Evolutionary conservation across 2,888 invertebrate genomes (phyloP).

Genomic region (Scaptomyza caliginosa): DNA sequence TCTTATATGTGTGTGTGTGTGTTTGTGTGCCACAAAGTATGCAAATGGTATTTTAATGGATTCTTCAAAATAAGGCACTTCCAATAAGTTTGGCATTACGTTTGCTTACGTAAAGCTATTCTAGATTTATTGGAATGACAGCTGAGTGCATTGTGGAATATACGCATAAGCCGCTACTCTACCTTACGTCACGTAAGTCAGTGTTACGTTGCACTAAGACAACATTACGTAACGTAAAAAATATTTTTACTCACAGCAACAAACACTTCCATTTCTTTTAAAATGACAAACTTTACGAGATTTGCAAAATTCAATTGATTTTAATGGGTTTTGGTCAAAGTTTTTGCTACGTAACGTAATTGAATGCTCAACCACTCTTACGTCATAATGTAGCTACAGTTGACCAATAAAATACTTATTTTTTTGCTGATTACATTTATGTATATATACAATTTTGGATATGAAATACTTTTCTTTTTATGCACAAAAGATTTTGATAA

Average conservation of each 20-base stretch:
- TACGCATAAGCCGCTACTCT: not conserved
- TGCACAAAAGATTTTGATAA: no score
- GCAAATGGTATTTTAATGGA: conserved; percentile 40
- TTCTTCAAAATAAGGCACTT: conserved; percentile 16
- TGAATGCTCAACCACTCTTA: conserved; percentile 18
- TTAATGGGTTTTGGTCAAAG: conserved; percentile 4
- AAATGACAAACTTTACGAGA: not conserved
- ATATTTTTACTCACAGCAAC: not conserved
- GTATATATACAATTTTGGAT: no score
- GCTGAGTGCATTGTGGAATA: not conserved
- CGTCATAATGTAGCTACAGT: conserved; percentile 20
- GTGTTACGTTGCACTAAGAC: no score
- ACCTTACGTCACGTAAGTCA: conserved; percentile 7
- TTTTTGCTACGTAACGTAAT: conserved; percentile 17
- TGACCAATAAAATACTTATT: conserved; percentile 33
- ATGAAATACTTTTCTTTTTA: no score
- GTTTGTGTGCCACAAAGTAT: conserved; percentile 16
- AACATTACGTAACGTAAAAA: not conserved
- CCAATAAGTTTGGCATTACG: conserved; percentile 20
- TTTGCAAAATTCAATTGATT: conserved; percentile 12
- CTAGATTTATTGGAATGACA: not conserved
- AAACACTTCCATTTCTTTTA: not conserved
- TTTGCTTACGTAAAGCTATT: conserved; percentile 14
- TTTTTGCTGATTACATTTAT: not conserved
- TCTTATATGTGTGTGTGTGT: conserved; percentile 21